Percentiles rank a stretch among this genome's conserved stretches.
phyloP scores from a whole-genome alignment of 2,113 vertebrate genomes.

The Copsychus sechellarum region DNA sequence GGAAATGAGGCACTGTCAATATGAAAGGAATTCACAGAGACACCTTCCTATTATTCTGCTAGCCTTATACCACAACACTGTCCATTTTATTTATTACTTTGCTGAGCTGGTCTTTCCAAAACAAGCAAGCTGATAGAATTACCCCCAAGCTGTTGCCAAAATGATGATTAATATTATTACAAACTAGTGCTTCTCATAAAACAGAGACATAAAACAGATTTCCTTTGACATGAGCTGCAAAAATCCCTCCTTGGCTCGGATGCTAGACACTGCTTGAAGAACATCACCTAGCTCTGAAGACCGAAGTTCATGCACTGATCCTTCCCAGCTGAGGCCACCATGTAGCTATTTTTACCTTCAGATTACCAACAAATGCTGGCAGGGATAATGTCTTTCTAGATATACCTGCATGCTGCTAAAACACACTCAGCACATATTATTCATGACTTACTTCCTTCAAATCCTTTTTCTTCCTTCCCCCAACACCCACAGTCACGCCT shows the following conservation, averaged over 20 bases:
- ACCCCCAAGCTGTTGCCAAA: background rate
- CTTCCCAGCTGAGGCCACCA: background rate
- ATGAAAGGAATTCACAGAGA: background rate
- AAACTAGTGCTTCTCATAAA: constrained; percentile 16
- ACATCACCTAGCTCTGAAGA: background rate
- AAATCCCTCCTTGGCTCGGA: constrained; percentile 16
- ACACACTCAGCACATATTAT: background rate
- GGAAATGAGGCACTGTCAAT: constrained; percentile 6
- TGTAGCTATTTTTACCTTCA: background rate
- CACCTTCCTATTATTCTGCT: constrained; percentile 1
- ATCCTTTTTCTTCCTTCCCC: background rate
- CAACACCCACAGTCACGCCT: background rate
- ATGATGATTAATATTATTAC: constrained; percentile 23
- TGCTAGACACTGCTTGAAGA: background rate
- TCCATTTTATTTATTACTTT: constrained; percentile 32
- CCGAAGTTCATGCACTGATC: background rate
- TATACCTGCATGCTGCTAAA: background rate
- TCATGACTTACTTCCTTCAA: background rate
- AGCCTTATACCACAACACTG: background rate
- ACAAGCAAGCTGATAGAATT: background rate
- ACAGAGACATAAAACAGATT: background rate
- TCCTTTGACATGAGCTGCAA: background rate
- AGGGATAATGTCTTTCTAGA: constrained; percentile 1
- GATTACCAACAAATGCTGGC: background rate
- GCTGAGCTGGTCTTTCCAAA: background rate